phyloP scores from a whole-genome alignment of 2,888 invertebrate genomes.

The Plebejus melissa region DNA sequence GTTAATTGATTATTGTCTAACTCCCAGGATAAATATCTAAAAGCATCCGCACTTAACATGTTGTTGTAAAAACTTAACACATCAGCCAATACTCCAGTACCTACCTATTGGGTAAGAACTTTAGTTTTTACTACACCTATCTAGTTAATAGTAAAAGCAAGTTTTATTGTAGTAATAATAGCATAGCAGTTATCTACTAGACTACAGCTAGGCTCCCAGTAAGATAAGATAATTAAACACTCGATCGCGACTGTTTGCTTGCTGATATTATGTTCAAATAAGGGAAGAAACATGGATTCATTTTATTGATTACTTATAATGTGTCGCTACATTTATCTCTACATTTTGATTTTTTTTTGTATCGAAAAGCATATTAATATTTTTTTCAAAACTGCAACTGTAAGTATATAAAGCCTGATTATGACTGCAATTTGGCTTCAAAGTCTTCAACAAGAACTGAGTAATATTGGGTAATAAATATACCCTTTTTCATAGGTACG shows the following conservation, averaged over 20 bases:
- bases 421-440: too few relatives aligned
- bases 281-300: neutral
- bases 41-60: neutral
- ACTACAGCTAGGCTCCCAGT: neutral
- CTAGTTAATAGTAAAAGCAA: neutral
- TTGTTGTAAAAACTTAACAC: neutral
- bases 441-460: too few relatives aligned
- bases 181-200: neutral
- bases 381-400: too few relatives aligned
- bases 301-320: constrained; percentile 3
- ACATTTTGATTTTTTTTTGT: too few relatives aligned
- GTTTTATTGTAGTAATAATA: neutral
- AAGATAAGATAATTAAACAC: constrained; percentile 20
- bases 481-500: too few relatives aligned
- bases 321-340: neutral
- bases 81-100: neutral
- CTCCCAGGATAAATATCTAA: neutral
- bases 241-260: constrained; percentile 5
- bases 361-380: too few relatives aligned
- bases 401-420: too few relatives aligned
- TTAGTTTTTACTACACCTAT: neutral
- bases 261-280: constrained; percentile 12
- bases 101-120: neutral
- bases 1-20: neutral
- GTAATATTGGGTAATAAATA: too few relatives aligned